These are phyloP conservation scores for Adelges cooleyi DNA, from an alignment of 1,140 invertebrate species.

Conservation along the genomic window DNA sequence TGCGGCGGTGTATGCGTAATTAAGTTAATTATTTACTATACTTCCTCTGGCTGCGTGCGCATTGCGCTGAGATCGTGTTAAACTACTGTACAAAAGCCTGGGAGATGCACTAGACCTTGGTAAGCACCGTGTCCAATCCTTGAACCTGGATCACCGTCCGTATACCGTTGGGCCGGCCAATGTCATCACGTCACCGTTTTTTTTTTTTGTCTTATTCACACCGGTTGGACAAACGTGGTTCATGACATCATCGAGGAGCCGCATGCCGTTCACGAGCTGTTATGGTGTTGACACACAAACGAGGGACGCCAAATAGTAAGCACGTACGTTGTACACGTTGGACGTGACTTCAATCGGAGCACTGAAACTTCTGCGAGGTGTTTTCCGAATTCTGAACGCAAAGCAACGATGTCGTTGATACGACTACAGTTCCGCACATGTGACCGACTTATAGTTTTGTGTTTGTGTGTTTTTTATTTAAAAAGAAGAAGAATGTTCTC, in stretches of 20 bases:
- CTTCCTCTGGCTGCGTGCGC: constrained; percentile 9
- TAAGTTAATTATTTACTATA: not conserved
- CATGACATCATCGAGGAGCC: constrained; percentile 1
- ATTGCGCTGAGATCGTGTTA: too few relatives aligned
- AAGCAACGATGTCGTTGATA: too few relatives aligned
- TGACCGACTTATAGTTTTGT: too few relatives aligned
- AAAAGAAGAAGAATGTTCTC: too few relatives aligned
- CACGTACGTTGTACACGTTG: not conserved
- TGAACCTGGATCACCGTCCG: constrained; percentile 10
- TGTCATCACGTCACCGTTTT: constrained; percentile 15
- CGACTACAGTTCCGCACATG: too few relatives aligned
- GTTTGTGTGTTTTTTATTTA: too few relatives aligned
- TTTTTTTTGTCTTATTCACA: not conserved
- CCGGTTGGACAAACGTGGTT: too few relatives aligned
- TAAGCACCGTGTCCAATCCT: not conserved
- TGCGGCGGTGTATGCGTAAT: not conserved
- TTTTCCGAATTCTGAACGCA: too few relatives aligned
- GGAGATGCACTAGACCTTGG: constrained; percentile 7
- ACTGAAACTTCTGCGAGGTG: too few relatives aligned
- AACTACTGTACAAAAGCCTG: not conserved
- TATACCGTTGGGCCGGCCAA: not conserved
- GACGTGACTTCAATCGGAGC: not conserved
- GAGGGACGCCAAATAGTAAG: not conserved
- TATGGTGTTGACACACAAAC: constrained; percentile 2
- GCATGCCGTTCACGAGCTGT: constrained; percentile 5